These are phyloP conservation scores for Bufotes viridis DNA, from an alignment of 2,797 vertebrate species.

Conservation along the genomic window DNA sequence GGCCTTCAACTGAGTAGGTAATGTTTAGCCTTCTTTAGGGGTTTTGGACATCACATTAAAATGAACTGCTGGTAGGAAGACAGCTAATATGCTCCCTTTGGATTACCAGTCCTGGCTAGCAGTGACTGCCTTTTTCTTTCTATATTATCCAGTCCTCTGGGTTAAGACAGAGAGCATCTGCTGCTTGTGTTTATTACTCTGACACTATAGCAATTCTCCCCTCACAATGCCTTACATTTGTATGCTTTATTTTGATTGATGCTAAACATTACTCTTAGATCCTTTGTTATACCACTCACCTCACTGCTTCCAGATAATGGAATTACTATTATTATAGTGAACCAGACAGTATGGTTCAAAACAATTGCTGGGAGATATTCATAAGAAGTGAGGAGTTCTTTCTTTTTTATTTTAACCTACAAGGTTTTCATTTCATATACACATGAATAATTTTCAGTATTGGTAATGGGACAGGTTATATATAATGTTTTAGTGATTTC, in stretches of 20 bases:
- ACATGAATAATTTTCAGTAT: too few species aligned
- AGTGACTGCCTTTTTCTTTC: not conserved
- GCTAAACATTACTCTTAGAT: not conserved
- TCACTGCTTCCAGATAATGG: not conserved
- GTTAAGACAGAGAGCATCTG: not conserved
- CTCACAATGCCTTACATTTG: not conserved
- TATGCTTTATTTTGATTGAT: not conserved
- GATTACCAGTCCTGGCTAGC: conserved; percentile 11
- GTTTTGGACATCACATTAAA: not conserved
- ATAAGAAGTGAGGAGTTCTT: not conserved
- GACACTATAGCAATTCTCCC: not conserved
- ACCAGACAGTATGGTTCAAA: not conserved
- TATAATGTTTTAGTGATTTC: too few species aligned
- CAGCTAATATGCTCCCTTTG: conserved; percentile 20
- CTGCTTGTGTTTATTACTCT: not conserved
- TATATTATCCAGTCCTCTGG: conserved; percentile 13
- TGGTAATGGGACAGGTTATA: too few species aligned
- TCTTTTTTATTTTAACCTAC: not conserved
- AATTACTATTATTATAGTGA: not conserved
- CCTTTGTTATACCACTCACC: not conserved
- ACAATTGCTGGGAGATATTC: not conserved
- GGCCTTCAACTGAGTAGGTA: not conserved
- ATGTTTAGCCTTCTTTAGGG: not conserved
- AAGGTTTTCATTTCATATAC: too few species aligned
- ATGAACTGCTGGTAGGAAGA: not conserved